These are phyloP conservation scores for Sardinella longiceps DNA, from an alignment of 2,797 vertebrate genomes.

Conservation along the genomic window DNA sequence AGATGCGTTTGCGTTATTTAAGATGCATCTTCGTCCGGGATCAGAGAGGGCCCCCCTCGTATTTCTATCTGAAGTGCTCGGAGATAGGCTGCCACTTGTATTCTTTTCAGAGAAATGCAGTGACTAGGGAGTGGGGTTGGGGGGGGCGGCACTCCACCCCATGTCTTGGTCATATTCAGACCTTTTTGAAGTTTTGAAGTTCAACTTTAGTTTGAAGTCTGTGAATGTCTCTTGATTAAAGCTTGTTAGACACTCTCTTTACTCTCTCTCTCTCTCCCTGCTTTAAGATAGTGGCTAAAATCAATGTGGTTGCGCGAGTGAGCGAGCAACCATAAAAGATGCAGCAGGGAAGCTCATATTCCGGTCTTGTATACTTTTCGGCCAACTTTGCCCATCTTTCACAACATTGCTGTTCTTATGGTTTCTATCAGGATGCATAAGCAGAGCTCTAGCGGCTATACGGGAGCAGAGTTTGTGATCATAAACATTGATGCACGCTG, in stretches of 20 bases:
- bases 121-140: no score
- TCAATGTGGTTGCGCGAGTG: background rate
- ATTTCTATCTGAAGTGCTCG: background rate
- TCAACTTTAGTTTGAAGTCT: slow-evolving; percentile 8
- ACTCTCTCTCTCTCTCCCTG: slow-evolving; percentile 44
- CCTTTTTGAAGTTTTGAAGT: slow-evolving; percentile 19
- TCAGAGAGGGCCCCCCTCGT: background rate
- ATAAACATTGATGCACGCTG: background rate
- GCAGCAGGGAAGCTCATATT: background rate
- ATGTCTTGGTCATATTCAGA: background rate
- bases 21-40: background rate
- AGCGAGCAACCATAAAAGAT: background rate
- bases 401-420: background rate
- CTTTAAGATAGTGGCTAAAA: background rate
- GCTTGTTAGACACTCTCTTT: slow-evolving; percentile 1
- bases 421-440: background rate
- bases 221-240: slow-evolving; percentile 8
- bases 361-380: background rate
- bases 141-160: background rate
- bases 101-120: background rate
- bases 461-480: background rate
- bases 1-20: background rate
- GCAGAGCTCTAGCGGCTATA: background rate
- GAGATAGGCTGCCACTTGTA: background rate
- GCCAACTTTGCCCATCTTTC: background rate